Percentiles rank a stretch among this genome's conserved stretches.
Evolutionary conservation across 2,888 invertebrate species (phyloP).

Genomic region (Amblyjoppa proteus): DNA sequence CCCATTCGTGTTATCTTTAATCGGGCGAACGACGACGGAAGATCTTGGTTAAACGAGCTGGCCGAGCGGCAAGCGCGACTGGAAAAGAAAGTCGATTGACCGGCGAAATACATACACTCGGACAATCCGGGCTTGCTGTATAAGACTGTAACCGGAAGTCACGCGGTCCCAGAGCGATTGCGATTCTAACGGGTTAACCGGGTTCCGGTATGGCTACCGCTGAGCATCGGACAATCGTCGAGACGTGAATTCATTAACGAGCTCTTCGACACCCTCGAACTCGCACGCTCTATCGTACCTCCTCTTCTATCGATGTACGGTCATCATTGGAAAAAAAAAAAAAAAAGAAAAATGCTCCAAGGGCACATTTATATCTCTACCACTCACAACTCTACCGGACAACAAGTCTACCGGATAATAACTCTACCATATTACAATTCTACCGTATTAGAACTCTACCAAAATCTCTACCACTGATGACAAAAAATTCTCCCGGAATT

Average conservation of each 20-base stretch:
- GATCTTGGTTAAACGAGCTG: constrained; percentile 25
- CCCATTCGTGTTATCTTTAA: constrained; percentile 27
- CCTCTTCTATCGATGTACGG: constrained; percentile 9
- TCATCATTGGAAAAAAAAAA: constrained; percentile 9
- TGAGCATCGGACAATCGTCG: constrained; percentile 25
- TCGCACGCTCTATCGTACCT: background rate
- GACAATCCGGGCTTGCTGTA: constrained; percentile 26
- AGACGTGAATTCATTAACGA: constrained; percentile 40
- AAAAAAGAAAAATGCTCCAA: background rate
- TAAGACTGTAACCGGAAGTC: constrained; percentile 66
- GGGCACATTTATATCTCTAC: too few relatives aligned
- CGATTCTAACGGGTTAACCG: constrained; percentile 64
- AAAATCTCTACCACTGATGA: too few relatives aligned
- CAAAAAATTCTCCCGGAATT: too few relatives aligned
- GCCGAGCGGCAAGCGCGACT: constrained; percentile 33
- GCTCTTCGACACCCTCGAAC: background rate
- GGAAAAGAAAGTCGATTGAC: constrained; percentile 65
- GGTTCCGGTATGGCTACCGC: constrained; percentile 58
- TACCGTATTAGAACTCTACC: too few relatives aligned
- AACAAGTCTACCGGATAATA: too few relatives aligned
- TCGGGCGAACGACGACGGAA: background rate
- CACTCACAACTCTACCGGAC: too few relatives aligned
- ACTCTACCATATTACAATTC: too few relatives aligned
- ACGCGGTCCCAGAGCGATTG: constrained; percentile 61
- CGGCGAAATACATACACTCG: constrained; percentile 31